phyloP scores from a whole-genome alignment of 2,797 vertebrate species.

The Mormyrops boulengeri region DNA sequence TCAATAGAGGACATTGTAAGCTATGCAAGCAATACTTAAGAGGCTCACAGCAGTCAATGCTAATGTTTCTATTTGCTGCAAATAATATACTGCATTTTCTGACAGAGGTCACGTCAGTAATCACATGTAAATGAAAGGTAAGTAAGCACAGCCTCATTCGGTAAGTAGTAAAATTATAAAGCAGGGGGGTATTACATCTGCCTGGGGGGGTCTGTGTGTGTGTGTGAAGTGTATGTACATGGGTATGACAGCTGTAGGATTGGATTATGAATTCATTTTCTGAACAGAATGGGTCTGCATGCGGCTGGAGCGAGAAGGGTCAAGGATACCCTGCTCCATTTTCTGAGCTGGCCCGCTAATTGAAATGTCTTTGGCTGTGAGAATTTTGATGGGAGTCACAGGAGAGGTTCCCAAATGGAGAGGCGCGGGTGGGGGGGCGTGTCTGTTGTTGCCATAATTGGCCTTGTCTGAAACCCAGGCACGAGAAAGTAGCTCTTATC shows the following conservation, averaged over 20 bases:
- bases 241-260: background rate
- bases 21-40: background rate
- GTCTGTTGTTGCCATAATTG: background rate
- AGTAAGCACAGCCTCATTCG: background rate
- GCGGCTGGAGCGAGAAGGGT: background rate
- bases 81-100: background rate
- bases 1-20: background rate
- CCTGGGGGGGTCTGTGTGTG: background rate
- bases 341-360: background rate
- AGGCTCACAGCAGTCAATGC: background rate
- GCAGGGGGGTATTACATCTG: background rate
- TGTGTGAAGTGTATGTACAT: background rate
- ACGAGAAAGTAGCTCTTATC: background rate
- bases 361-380: background rate
- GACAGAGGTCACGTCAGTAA: background rate
- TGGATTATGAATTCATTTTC: background rate
- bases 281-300: background rate
- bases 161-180: background rate
- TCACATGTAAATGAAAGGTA: background rate
- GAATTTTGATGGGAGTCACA: background rate
- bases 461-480: background rate
- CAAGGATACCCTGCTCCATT: background rate
- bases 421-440: too few species aligned
- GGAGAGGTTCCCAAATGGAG: background rate
- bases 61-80: background rate